Conservation (phyloP, 2,797 vertebrate genomes). For the Artibeus jamaicensis region DNA sequence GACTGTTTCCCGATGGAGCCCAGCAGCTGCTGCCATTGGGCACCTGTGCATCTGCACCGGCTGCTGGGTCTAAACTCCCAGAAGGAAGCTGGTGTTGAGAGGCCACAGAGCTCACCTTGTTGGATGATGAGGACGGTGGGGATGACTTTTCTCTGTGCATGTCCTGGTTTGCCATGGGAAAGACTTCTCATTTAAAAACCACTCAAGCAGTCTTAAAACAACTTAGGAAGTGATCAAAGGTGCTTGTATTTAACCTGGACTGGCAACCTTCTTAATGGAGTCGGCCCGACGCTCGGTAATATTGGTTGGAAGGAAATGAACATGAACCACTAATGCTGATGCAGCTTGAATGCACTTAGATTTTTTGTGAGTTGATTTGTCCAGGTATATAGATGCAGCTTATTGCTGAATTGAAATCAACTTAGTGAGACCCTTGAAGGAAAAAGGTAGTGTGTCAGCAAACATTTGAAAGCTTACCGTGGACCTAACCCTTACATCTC, state of each 20-base stretch:
- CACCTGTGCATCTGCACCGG: not conserved
- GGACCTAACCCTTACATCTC: not conserved
- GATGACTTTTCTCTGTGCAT: not conserved
- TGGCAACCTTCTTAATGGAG: not conserved
- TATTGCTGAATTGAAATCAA: not conserved
- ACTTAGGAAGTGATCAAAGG: constrained; percentile 11
- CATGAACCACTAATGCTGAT: not conserved
- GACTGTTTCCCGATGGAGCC: not conserved
- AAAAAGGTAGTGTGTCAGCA: not conserved
- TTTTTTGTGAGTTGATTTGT: not conserved
- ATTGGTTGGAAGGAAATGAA: not conserved
- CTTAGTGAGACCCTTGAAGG: not conserved
- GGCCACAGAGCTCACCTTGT: not conserved
- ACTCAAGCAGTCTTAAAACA: constrained; percentile 12
- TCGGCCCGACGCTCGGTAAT: not conserved
- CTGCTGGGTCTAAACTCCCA: not conserved
- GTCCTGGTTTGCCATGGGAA: not conserved
- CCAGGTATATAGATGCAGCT: not conserved
- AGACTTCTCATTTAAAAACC: constrained; percentile 25
- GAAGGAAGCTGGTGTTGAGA: not conserved
- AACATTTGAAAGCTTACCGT: not conserved
- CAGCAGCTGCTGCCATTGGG: not conserved
- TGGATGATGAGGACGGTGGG: not conserved
- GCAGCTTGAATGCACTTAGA: not conserved
- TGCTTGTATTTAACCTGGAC: not conserved